Conservation (phyloP, 2,888 invertebrate species). For the Muschampia staudingeri region DNA sequence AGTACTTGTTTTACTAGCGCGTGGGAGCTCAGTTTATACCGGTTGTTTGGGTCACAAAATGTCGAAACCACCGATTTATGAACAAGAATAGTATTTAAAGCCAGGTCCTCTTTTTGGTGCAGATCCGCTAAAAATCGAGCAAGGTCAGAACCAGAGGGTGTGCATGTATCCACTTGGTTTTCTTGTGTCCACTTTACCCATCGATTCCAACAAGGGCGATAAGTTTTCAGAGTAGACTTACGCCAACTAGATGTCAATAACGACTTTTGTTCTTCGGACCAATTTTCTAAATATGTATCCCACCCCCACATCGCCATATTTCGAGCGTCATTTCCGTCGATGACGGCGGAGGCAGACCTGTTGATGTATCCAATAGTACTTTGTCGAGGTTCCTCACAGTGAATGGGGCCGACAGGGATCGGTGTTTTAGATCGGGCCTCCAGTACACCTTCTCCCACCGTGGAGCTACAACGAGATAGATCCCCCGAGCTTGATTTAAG, state of each 20-base stretch:
- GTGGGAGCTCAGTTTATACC: conserved; percentile 11
- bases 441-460: conserved; percentile 69
- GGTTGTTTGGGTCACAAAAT: conserved; percentile 21
- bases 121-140: background rate
- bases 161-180: background rate
- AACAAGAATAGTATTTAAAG: conserved; percentile 5
- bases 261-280: conserved; percentile 23
- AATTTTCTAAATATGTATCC: conserved; percentile 32
- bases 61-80: conserved; percentile 26
- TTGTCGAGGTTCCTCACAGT: conserved; percentile 39
- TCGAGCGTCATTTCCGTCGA: conserved; percentile 51
- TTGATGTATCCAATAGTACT: conserved; percentile 27
- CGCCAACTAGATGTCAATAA: conserved; percentile 2
- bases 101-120: background rate
- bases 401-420: conserved; percentile 47
- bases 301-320: conserved; percentile 63
- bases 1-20: conserved; percentile 14
- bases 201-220: background rate
- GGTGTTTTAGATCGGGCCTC: conserved; percentile 66
- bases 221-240: background rate
- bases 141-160: background rate
- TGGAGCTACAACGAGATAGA: conserved; percentile 53
- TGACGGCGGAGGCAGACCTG: conserved; percentile 51
- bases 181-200: background rate
- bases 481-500: conserved; percentile 50